These are phyloP conservation scores for Oligia fasciuncula DNA, from an alignment of 2,888 invertebrate genomes.

Conservation along the genomic window DNA sequence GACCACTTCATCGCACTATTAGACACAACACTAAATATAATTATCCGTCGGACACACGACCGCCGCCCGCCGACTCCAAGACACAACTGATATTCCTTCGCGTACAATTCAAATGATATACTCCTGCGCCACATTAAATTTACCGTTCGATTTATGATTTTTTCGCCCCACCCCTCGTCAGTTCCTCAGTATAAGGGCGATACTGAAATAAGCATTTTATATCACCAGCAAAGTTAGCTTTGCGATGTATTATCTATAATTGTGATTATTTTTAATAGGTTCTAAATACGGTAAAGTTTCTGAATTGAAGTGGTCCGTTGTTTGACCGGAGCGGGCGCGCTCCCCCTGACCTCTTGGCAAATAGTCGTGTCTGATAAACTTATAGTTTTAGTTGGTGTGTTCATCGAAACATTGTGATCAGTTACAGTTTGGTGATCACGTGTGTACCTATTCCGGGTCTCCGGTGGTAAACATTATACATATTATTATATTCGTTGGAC, in stretches of 20 bases:
- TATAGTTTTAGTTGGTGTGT: conserved; percentile 38
- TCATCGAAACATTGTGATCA: conserved; percentile 53
- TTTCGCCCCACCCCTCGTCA: conserved; percentile 65
- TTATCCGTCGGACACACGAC: conserved; percentile 69
- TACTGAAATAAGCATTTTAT: conserved; percentile 34
- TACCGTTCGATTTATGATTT: conserved; percentile 69
- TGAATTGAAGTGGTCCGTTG: conserved; percentile 67
- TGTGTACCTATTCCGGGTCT: conserved; percentile 15
- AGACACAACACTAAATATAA: conserved; percentile 77
- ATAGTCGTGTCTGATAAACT: conserved; percentile 56
- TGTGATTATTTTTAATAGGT: conserved; percentile 71
- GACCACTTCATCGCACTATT: conserved; percentile 86
- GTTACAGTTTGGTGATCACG: conserved; percentile 52
- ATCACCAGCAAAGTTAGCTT: conserved; percentile 59
- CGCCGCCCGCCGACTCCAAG: conserved; percentile 73
- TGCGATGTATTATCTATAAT: conserved; percentile 67
- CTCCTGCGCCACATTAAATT: conserved; percentile 76
- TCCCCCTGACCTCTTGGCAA: conserved; percentile 65
- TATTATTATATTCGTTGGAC: conserved; percentile 22
- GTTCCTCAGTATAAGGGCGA: conserved; percentile 54
- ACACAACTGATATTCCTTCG: conserved; percentile 78
- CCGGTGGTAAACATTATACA: conserved; percentile 37
- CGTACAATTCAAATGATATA: conserved; percentile 77
- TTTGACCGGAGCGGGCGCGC: conserved; percentile 59
- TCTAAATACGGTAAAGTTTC: conserved; percentile 69